Conservation (phyloP, 2,113 vertebrate genomes). For the Pogona vitticeps region DNA sequence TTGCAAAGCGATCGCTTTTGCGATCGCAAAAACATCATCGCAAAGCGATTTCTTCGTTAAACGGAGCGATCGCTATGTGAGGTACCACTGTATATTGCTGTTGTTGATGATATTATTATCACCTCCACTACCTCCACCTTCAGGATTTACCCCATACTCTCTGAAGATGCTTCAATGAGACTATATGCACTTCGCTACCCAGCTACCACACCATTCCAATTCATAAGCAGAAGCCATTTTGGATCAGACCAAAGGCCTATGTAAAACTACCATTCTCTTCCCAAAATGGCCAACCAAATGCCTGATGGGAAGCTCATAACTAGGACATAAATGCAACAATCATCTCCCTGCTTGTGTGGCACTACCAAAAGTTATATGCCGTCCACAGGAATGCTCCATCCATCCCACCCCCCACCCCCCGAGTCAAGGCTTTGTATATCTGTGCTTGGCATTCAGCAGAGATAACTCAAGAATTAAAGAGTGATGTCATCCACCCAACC, state of each 20-base stretch:
- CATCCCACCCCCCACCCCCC: conserved; percentile 56
- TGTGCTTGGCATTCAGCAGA: conserved; percentile 60
- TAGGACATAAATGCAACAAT: neutral
- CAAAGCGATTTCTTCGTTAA: too few relatives aligned
- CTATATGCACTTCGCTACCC: neutral
- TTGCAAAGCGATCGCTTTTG: too few relatives aligned
- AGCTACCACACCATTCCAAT: conserved; percentile 44
- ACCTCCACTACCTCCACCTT: too few relatives aligned
- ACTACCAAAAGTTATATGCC: neutral
- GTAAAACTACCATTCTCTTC: neutral
- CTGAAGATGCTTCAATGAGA: neutral
- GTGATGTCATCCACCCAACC: conserved; percentile 48
- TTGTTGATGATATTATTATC: too few relatives aligned
- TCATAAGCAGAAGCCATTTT: neutral
- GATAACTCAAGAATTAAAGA: conserved; percentile 58
- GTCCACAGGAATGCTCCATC: conserved; percentile 32
- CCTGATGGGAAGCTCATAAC: neutral
- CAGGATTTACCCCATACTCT: too few relatives aligned
- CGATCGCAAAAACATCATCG: too few relatives aligned
- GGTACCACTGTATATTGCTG: too few relatives aligned
- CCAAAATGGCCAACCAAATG: neutral
- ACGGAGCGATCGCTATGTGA: too few relatives aligned
- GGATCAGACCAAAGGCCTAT: too few relatives aligned
- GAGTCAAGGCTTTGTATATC: conserved; percentile 55
- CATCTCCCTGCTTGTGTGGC: neutral